Conservation (phyloP, 2,797 vertebrate species). For the Tangara arthus region DNA sequence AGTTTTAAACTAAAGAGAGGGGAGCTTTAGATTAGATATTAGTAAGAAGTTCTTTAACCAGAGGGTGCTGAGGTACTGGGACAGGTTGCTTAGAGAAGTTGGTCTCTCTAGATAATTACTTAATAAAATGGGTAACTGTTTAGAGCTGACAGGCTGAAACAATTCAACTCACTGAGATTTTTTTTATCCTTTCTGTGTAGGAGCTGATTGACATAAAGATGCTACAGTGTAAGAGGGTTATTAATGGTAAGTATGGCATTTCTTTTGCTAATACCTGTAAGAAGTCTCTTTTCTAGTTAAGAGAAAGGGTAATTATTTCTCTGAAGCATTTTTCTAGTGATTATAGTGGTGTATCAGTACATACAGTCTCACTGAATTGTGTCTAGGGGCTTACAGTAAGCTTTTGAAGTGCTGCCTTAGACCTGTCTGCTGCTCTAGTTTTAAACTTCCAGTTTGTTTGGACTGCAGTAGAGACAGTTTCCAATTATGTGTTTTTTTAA, state of each 20-base stretch:
- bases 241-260: constrained; percentile 81
- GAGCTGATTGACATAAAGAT: constrained; percentile 97
- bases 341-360: not conserved
- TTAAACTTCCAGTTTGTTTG: not conserved
- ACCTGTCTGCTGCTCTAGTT: not conserved
- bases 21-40: not conserved
- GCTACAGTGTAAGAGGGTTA: constrained; percentile 87
- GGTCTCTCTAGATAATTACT: not conserved
- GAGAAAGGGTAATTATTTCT: not conserved
- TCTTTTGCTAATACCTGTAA: not conserved
- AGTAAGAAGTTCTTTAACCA: not conserved
- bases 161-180: not conserved
- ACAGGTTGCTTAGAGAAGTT: not conserved
- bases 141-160: not conserved
- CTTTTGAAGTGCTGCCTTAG: not conserved
- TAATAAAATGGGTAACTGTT: not conserved
- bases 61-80: not conserved
- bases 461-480: not conserved
- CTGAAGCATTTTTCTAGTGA: not conserved
- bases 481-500: not conserved
- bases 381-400: not conserved
- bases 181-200: constrained; percentile 68
- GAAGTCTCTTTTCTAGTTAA: not conserved
- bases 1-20: not conserved
- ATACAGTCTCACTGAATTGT: not conserved